Evolutionary conservation across 1,140 invertebrate species (phyloP).

Genomic region (Drosophila azteca): DNA sequence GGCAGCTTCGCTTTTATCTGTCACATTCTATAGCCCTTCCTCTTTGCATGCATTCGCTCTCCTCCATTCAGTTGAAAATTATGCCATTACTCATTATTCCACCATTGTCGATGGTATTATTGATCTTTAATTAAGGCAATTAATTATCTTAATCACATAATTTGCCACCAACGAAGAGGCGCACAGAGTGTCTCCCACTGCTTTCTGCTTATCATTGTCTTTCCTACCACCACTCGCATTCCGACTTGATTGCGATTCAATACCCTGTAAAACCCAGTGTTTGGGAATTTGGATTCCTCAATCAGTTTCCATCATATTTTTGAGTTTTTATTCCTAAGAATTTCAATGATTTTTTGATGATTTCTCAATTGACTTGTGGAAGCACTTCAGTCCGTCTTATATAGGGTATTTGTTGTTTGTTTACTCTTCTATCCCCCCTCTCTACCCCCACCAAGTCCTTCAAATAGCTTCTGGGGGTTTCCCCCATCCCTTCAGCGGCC

Average conservation of each 20-base stretch:
- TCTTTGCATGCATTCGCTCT: no score
- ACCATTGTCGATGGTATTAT: conserved; percentile 48
- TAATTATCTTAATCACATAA: conserved; percentile 67
- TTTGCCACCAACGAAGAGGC: conserved; percentile 28
- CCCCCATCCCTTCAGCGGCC: conserved; percentile 1
- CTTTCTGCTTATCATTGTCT: not conserved
- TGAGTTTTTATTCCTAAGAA: no score
- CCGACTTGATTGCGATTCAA: no score
- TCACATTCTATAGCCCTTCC: no score
- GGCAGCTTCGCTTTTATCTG: no score
- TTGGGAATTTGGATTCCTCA: no score
- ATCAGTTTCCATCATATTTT: no score
- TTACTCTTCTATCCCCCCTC: not conserved
- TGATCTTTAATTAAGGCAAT: conserved; percentile 68
- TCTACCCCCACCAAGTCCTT: conserved; percentile 3
- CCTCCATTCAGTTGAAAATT: not conserved
- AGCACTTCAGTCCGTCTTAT: no score
- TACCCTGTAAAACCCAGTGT: no score
- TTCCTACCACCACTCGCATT: not conserved
- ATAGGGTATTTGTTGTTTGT: no score
- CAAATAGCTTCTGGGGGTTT: conserved; percentile 13
- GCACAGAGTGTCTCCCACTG: conserved; percentile 2
- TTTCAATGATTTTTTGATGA: no score
- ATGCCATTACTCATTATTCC: conserved; percentile 5
- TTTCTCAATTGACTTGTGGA: no score